Percentiles rank a stretch among this genome's conserved stretches.
These are phyloP conservation scores for Montipora sp. DNA, from an alignment of 64 coral and sea anemone species.

Conservation along the genomic window DNA sequence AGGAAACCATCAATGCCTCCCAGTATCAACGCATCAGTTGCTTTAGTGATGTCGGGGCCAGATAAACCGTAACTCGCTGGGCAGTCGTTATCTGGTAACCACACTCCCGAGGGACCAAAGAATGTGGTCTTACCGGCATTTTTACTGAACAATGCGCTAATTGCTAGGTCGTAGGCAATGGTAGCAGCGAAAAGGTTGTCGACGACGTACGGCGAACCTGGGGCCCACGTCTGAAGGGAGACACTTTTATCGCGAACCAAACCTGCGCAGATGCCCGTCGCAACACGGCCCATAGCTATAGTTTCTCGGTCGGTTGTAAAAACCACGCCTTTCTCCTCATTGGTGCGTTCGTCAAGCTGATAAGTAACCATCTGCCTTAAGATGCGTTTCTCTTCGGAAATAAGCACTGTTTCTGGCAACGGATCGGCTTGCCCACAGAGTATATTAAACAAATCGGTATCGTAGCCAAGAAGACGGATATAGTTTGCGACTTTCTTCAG, in stretches of 20 bases:
- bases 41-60: not conserved
- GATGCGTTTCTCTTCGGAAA: conserved; percentile 48
- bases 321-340: conserved; percentile 60
- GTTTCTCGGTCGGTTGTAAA: conserved; percentile 54
- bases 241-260: conserved; percentile 48
- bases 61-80: not conserved
- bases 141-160: conserved; percentile 57
- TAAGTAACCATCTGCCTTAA: conserved; percentile 69
- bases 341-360: not conserved
- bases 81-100: conserved; percentile 59
- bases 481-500: conserved; percentile 40
- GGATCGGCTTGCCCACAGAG: conserved; percentile 32
- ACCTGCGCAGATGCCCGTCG: conserved; percentile 71
- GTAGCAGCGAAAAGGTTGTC: conserved; percentile 86
- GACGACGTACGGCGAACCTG: conserved; percentile 49
- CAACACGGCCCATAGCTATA: conserved; percentile 75
- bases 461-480: conserved; percentile 19
- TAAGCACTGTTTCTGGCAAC: conserved; percentile 28
- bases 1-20: conserved; percentile 85
- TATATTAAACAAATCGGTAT: conserved; percentile 50
- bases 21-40: conserved; percentile 54
- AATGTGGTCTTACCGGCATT: conserved; percentile 41
- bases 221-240: conserved; percentile 50
- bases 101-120: conserved; percentile 77
- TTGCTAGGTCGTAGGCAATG: conserved; percentile 61